Conservation (phyloP, 2,797 vertebrate genomes). For the Catharus ustulatus region DNA sequence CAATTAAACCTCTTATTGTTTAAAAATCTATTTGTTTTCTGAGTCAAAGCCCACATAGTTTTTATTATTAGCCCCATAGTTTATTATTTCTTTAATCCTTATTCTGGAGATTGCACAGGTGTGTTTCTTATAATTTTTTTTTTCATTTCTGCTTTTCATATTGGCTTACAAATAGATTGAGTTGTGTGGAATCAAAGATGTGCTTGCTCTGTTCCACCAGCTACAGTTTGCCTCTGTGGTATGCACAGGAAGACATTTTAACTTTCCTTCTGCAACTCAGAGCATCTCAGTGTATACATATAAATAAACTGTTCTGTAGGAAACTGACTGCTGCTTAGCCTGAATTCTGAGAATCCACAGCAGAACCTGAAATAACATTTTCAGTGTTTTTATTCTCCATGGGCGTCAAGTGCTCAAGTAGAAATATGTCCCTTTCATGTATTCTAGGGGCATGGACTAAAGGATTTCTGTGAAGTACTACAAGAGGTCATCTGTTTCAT, state of each 20-base stretch:
- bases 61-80: neutral
- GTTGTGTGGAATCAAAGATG: neutral
- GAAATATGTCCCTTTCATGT: neutral
- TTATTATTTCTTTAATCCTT: neutral
- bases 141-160: neutral
- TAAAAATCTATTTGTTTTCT: conserved; percentile 14
- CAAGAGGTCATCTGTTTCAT: neutral
- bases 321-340: neutral
- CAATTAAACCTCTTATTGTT: conserved; percentile 10
- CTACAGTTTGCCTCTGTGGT: neutral
- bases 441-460: neutral
- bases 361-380: neutral
- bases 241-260: neutral
- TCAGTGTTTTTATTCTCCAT: neutral
- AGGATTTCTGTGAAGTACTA: neutral
- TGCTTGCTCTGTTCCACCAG: neutral
- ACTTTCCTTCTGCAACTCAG: neutral
- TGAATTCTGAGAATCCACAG: neutral
- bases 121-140: neutral
- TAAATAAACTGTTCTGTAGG: neutral
- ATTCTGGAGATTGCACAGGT: neutral
- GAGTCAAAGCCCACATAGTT: neutral
- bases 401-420: neutral
- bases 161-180: neutral
- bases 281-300: neutral